These are phyloP conservation scores for Hippocampus abdominalis DNA, from an alignment of 2,113 vertebrate species.

Conservation along the genomic window DNA sequence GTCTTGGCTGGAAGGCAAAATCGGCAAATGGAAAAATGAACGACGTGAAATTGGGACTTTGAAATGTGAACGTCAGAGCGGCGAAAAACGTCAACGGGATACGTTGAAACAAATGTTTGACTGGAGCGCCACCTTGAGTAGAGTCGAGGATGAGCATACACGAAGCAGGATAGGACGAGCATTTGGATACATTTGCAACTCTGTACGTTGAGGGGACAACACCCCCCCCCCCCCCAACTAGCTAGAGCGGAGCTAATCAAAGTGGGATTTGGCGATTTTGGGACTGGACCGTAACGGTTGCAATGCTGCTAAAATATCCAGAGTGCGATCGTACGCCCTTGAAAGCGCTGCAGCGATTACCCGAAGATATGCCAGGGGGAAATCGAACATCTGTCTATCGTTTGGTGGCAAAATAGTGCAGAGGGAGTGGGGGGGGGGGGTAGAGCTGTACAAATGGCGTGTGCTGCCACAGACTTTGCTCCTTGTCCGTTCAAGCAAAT, in stretches of 20 bases:
- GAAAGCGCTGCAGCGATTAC: slow-evolving; percentile 8
- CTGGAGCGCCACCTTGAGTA: too few species aligned
- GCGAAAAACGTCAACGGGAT: too few species aligned
- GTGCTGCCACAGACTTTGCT: slow-evolving; percentile 7
- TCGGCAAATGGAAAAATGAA: too few species aligned
- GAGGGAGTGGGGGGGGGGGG: too few species aligned
- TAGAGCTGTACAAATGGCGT: slow-evolving; percentile 32
- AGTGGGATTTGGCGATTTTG: background rate
- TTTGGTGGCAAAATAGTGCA: slow-evolving; percentile 16
- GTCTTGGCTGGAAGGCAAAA: too few species aligned
- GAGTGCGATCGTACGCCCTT: background rate
- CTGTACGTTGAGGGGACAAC: background rate
- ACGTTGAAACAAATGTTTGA: too few species aligned
- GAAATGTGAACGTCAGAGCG: too few species aligned
- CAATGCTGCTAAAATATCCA: background rate
- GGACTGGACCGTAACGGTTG: background rate
- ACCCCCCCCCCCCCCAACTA: too few species aligned
- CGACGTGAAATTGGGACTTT: too few species aligned
- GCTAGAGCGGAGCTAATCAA: background rate
- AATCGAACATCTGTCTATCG: slow-evolving; percentile 15
- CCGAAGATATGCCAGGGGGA: slow-evolving; percentile 29
- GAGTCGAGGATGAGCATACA: too few species aligned
- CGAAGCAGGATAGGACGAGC: too few species aligned
- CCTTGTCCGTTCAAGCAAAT: slow-evolving; percentile 22
- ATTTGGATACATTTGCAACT: too few species aligned